Evolutionary conservation across 2,888 invertebrate genomes (phyloP).

Genomic region (Melipona bicolor): DNA sequence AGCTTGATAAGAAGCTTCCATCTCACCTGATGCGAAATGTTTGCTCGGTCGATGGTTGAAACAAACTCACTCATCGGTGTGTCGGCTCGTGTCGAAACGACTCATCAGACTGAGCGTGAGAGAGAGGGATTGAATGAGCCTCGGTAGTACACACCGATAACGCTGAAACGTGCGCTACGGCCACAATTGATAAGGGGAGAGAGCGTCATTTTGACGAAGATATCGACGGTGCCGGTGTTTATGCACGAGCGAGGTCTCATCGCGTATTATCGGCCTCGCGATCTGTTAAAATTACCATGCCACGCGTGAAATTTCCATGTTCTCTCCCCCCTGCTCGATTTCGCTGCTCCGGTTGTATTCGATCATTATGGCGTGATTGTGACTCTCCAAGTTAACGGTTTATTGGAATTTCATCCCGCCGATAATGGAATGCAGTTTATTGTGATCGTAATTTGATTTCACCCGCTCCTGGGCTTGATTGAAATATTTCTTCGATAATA

Average conservation of each 20-base stretch:
- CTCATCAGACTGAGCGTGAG: conserved; percentile 46
- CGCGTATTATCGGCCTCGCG: conserved; percentile 23
- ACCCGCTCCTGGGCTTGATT: no score
- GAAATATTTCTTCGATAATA: neutral
- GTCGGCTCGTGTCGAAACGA: conserved; percentile 25
- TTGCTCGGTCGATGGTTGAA: neutral
- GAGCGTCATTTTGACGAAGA: conserved; percentile 26
- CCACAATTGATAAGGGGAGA: conserved; percentile 61
- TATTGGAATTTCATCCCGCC: neutral
- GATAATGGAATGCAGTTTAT: neutral
- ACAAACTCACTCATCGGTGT: neutral
- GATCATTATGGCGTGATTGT: neutral
- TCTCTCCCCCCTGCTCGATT: neutral
- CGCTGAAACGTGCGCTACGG: conserved; percentile 48
- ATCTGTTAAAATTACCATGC: conserved; percentile 37
- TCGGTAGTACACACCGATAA: conserved; percentile 53
- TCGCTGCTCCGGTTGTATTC: neutral
- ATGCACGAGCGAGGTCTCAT: conserved; percentile 5
- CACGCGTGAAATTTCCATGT: neutral
- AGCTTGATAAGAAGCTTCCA: neutral
- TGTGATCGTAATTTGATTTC: neutral
- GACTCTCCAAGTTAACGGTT: neutral
- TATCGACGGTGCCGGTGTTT: conserved; percentile 11
- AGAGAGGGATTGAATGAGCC: conserved; percentile 37
- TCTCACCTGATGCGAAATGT: conserved; percentile 30